Percentiles rank a stretch among this genome's conserved stretches.
These are phyloP conservation scores for Colostygia pectinataria DNA, from an alignment of 2,888 invertebrate genomes.

Conservation along the genomic window DNA sequence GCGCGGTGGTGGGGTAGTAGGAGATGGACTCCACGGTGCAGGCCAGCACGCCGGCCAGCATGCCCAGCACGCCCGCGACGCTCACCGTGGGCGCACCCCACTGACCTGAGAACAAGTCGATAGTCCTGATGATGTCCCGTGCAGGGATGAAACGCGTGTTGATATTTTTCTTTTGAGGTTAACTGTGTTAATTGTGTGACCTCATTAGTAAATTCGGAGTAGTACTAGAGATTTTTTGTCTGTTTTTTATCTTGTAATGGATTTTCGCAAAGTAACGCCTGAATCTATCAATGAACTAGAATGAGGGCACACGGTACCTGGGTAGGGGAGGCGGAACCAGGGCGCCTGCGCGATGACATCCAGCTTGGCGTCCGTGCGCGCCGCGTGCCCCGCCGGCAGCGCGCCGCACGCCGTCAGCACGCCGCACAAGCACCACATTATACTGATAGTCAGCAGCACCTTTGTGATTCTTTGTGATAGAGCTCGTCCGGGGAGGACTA, in stretches of 20 bases:
- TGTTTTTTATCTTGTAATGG: too few species aligned
- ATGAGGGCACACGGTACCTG: slow-evolving; percentile 1
- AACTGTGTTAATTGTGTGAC: too few species aligned
- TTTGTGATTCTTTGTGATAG: too few species aligned
- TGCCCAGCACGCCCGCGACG: slow-evolving; percentile 87
- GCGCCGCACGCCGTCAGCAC: slow-evolving; percentile 86
- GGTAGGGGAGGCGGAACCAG: slow-evolving; percentile 82
- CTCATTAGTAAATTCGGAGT: too few species aligned
- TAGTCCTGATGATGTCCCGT: too few species aligned
- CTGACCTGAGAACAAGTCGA: too few species aligned
- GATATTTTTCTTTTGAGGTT: too few species aligned
- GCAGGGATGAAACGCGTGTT: too few species aligned
- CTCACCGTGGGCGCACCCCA: slow-evolving; percentile 90
- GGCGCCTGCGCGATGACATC: slow-evolving; percentile 88
- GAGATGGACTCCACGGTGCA: slow-evolving; percentile 93
- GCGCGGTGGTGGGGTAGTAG: slow-evolving; percentile 95
- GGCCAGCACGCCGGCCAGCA: slow-evolving; percentile 90
- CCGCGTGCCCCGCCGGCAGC: slow-evolving; percentile 86
- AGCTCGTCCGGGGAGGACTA: too few species aligned
- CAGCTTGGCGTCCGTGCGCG: slow-evolving; percentile 88
- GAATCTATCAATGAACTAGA: slow-evolving; percentile 87
- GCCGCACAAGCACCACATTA: slow-evolving; percentile 90
- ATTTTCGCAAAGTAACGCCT: too few species aligned
- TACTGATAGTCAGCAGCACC: slow-evolving; percentile 88
- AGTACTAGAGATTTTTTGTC: too few species aligned